Base-by-base conservation (phyloP, 2,113 vertebrate species). In the Tichodroma muraria region DNA sequence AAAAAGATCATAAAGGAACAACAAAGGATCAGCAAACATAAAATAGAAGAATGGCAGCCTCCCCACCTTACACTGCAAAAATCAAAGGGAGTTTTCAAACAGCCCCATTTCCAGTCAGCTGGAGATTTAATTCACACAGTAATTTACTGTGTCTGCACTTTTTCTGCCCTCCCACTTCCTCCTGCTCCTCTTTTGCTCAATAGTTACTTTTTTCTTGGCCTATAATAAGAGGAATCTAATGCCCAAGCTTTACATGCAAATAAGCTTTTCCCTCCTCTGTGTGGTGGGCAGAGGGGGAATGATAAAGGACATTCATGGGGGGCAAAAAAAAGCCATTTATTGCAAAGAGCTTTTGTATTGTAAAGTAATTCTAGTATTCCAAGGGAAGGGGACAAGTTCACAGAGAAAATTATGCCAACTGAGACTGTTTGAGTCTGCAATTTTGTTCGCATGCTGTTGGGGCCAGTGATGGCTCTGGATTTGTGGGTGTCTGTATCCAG, bases 21-120 rank as follows among this genome's bases (percentile, higher is more conserved):
- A 87, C 97, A 97, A 97, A 97, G 91, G 87, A 96, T 94, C 78
- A 69, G 94, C 97, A 96, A 96, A 95, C 96, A 97, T 97, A 96
- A 97, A 97, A 95, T 94, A 96, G 96, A 95, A 97, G 96, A 97
- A 94, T 94, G 82, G 93, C 95, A 97, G 92, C 88, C 60, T 97
- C 96, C 80, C 82, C 82, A 95, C 94, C 96, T 97, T 95, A 96
- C 95, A 3, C 85, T 85, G 95, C 97, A 97, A 64, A 97, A 97
- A 95, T 93, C 90, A 95, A 96, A 95, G 80, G 89, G 94, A 95
- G 78, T 96, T 97, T 93, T 91, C 78, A 95, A 96, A 92, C 72
- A 93, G 72, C 53, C 88, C 83, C 10, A 3, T 97, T 98, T 96
- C 96, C 89, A 96, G 94, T 77, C 93, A 95, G 87, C 95, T 45